These are phyloP conservation scores for Gerris buenoi DNA, from an alignment of 1,140 invertebrate species.

Conservation along the genomic window DNA sequence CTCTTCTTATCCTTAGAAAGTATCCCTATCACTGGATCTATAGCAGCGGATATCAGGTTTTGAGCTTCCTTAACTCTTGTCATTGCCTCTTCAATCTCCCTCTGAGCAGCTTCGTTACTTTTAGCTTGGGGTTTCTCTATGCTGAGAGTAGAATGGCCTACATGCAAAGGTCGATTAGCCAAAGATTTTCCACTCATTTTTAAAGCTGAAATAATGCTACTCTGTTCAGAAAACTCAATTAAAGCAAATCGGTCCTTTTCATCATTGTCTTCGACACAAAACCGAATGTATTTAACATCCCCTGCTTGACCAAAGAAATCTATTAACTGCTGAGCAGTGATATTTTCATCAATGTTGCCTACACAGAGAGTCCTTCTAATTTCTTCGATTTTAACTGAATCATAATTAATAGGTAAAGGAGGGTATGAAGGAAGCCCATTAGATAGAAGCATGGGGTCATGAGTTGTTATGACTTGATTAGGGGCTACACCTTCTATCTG, in stretches of 20 bases:
- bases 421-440: slow-evolving; percentile 83
- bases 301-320: slow-evolving; percentile 73
- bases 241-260: slow-evolving; percentile 55
- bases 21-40: slow-evolving; percentile 75
- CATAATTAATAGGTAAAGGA: slow-evolving; percentile 73
- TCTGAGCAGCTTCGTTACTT: slow-evolving; percentile 82
- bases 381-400: slow-evolving; percentile 86
- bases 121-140: slow-evolving; percentile 88
- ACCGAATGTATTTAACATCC: slow-evolving; percentile 89
- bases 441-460: slow-evolving; percentile 73
- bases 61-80: slow-evolving; percentile 89
- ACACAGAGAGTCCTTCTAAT: slow-evolving; percentile 79
- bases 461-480: slow-evolving; percentile 69
- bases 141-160: slow-evolving; percentile 77
- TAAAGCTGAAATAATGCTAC: slow-evolving; percentile 69
- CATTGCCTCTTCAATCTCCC: slow-evolving; percentile 95
- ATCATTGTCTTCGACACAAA: slow-evolving; percentile 70
- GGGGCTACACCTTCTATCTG: slow-evolving; percentile 68
- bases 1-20: slow-evolving; percentile 67
- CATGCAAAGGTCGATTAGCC: slow-evolving; percentile 41
- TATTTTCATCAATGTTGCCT: slow-evolving; percentile 52
- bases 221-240: slow-evolving; percentile 87
- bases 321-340: slow-evolving; percentile 59
- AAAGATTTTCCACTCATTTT: slow-evolving; percentile 66
- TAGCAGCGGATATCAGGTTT: slow-evolving; percentile 79